Evolutionary conservation across 2,113 vertebrate species (phyloP), one percentile per base, ranked within the genome.

Genomic region (Tapirus terrestris): DNA sequence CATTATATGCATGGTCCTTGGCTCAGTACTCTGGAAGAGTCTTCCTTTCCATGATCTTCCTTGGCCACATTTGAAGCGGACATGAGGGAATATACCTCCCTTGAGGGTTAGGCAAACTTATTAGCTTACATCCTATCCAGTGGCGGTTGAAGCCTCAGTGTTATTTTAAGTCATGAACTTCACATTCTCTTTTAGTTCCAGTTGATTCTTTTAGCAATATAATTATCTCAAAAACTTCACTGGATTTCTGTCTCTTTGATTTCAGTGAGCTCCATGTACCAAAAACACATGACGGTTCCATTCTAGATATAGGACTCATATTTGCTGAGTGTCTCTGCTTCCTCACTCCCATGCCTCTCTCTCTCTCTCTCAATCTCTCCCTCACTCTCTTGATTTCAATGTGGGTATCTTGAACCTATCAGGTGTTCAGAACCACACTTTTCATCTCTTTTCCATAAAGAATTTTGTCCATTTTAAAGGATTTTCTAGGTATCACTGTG

Each of bases 201-300:
- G 14, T 6, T 60, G 53, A 92, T 77, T 93, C 33, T 77, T 91
- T 89, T 77, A 84, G 60, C 56, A 80, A 31, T 84, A n/a, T 58
- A 81, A 76, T 88, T 95, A 23, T 95, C 45, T 91, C n/a, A 89
- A 72, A 96, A 91, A 80, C 21, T 45, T 89, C 58, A 65, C 36
- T 96, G n/a, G n/a, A 89, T 86, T 97, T 81, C 13, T 91, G 0
- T 91, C 18, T 73, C 48, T 96, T 94, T 89, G 33, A 89, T 85
- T 89, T 81, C 43, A 75, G 36, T 93, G 58, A 53, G 27, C 36
- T 80, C 88, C 60, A 85, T 70, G 23, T 36, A 85, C 16, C 4
- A 31, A 89, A 94, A 85, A 60, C 25, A 18, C 33, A 18, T 82
- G 27, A 60, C 8, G n/a, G 27, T 89, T 92, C 12, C 58, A 92